These are phyloP conservation scores for Hyalella azteca DNA, from an alignment of 2,888 invertebrate species.

Conservation along the genomic window DNA sequence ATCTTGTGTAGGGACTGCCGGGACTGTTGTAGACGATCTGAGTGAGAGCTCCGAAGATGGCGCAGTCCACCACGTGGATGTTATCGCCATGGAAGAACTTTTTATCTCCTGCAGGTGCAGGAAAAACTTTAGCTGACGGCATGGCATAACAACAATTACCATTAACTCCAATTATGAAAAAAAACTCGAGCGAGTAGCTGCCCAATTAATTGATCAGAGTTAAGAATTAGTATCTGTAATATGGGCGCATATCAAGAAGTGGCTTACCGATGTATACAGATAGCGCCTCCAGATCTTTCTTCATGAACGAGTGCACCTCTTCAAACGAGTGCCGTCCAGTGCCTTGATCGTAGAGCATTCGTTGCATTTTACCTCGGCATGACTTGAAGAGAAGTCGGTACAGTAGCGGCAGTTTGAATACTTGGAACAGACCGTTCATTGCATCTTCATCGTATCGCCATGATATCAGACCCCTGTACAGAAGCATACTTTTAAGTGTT, in stretches of 20 bases:
- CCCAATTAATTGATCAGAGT: not conserved
- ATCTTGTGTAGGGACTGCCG: not conserved
- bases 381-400: not conserved
- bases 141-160: no score
- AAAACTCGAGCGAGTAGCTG: not conserved
- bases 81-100: not conserved
- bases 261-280: conserved; percentile 23
- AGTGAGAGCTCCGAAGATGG: not conserved
- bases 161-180: no score
- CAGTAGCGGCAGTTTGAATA: not conserved
- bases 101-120: not conserved
- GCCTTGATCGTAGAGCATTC: not conserved
- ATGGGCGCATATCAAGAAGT: not conserved
- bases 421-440: not conserved
- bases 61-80: conserved; percentile 2
- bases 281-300: conserved; percentile 20
- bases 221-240: not conserved
- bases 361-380: not conserved
- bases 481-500: no score
- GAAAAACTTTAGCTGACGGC: not conserved
- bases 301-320: conserved; percentile 24
- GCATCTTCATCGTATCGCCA: not conserved
- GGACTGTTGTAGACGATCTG: conserved; percentile 15
- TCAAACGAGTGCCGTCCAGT: not conserved
- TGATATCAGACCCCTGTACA: not conserved